Base-by-base conservation (phyloP, 30 jellyfish, hydroid and myxozoan species). In the Hydra vulgaris region DNA sequence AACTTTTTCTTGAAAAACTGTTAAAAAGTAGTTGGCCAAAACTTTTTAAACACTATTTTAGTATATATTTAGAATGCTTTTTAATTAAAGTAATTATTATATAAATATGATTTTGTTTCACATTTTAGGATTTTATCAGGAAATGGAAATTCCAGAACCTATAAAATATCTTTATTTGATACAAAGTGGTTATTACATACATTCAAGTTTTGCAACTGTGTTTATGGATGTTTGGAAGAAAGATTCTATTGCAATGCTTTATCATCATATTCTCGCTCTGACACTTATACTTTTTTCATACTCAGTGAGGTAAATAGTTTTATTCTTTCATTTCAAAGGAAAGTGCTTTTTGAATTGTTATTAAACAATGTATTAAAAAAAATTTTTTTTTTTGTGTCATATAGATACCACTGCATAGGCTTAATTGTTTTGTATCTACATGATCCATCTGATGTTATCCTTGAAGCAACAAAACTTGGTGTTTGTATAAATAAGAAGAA, bases 321-420 rank as follows among this genome's bases (percentile, higher is more conserved):
- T n/a, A n/a, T n/a, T n/a, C 61, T 40, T 40, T 12, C 61, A 40
- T 40, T 40, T 40, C 12, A 40, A 40, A 40, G 8, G 12, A 40
- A 40, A 40, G 12, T n/a, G n/a, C n/a, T n/a, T n/a, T n/a, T n/a
- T n/a, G n/a, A n/a, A n/a, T n/a, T n/a, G n/a, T n/a, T n/a, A n/a
- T n/a, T n/a, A n/a, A n/a, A n/a, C n/a, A n/a, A n/a, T n/a, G n/a
- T n/a, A n/a, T n/a, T n/a, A n/a, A n/a, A n/a, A n/a, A n/a, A n/a
- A n/a, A n/a, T 19, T 8, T 53, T 21, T 56, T n/a, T n/a, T n/a
- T n/a, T n/a, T n/a, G n/a, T n/a, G n/a, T 3, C 61, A 40, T 40
- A 3, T 40, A 89, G 97, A 78, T 89, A 85, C 77, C 97, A 89
- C 74, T 68, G 81, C 20, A 84, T 89, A 19, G 97, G 97, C 25